These are phyloP conservation scores for Lasioglossum vierecki DNA, from an alignment of 2,888 invertebrate genomes.

Conservation along the genomic window DNA sequence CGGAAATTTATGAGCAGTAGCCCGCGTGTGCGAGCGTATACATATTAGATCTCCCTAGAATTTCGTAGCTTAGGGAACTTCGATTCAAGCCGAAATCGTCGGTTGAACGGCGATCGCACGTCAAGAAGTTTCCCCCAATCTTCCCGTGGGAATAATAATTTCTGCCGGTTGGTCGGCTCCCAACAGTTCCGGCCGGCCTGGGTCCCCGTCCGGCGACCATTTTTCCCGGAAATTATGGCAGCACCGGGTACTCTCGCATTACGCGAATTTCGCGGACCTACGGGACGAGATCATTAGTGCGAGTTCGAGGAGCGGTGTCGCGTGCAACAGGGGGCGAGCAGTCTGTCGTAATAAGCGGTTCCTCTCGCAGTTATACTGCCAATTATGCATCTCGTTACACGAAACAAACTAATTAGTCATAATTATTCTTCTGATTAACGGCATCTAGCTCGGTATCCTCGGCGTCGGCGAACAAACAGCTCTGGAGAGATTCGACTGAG, in stretches of 20 bases:
- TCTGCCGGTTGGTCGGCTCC: background rate
- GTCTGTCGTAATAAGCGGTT: conserved; percentile 40
- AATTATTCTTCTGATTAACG: conserved; percentile 18
- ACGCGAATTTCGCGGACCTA: conserved; percentile 35
- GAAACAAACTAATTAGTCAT: conserved; percentile 42
- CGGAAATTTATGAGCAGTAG: background rate
- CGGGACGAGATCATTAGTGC: conserved; percentile 47
- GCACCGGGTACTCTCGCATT: conserved; percentile 22
- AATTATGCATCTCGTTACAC: conserved; percentile 44
- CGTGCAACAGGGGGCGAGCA: conserved; percentile 8
- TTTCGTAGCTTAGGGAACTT: conserved; percentile 12
- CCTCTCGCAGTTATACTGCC: conserved; percentile 24
- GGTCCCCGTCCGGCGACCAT: background rate
- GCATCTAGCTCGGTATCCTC: background rate
- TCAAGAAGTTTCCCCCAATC: conserved; percentile 38
- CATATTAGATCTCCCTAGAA: background rate
- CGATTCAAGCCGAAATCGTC: conserved; percentile 4
- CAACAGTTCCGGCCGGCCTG: background rate
- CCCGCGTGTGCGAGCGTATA: background rate
- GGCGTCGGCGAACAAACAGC: background rate
- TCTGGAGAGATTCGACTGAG: background rate
- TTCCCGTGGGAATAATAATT: conserved; percentile 34
- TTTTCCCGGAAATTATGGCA: conserved; percentile 17
- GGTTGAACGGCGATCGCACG: conserved; percentile 3
- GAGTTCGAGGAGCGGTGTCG: conserved; percentile 25